Conservation (phyloP, 2,797 vertebrate genomes). For the Aselliscus stoliczkanus region DNA sequence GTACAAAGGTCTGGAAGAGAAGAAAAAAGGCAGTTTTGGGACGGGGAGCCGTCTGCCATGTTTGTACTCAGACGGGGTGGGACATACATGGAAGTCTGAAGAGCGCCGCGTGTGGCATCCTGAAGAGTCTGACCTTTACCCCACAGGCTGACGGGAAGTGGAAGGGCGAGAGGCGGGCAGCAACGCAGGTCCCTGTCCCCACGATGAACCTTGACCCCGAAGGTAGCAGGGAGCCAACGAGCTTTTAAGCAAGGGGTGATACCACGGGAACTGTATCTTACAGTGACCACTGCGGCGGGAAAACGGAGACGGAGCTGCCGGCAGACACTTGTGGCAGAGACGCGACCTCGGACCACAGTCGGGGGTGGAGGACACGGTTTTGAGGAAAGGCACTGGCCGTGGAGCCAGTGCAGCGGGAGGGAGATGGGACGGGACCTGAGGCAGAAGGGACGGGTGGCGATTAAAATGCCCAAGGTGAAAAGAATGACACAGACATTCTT, state of each 20-base stretch:
- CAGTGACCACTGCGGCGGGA: background rate
- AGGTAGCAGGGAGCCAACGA: background rate
- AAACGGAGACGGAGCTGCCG: background rate
- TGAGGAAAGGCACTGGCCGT: background rate
- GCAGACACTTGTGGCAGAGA: background rate
- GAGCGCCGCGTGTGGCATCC: background rate
- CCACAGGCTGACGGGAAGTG: background rate
- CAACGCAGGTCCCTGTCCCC: background rate
- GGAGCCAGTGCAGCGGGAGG: fast-evolving
- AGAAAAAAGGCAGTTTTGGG: background rate
- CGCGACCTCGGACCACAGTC: background rate
- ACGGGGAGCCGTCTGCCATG: background rate
- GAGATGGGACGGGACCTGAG: background rate
- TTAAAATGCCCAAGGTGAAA: background rate
- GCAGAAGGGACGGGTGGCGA: background rate
- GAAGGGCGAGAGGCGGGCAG: background rate
- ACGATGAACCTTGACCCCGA: no score
- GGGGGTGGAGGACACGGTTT: background rate
- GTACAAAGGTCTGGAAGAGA: background rate
- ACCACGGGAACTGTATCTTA: background rate
- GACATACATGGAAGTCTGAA: background rate
- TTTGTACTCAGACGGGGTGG: background rate
- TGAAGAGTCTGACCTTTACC: background rate
- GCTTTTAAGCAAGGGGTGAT: background rate
- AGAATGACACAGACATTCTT: background rate